phyloP scores from a whole-genome alignment of 2,888 invertebrate genomes.

The Leptothorax acervorum region DNA sequence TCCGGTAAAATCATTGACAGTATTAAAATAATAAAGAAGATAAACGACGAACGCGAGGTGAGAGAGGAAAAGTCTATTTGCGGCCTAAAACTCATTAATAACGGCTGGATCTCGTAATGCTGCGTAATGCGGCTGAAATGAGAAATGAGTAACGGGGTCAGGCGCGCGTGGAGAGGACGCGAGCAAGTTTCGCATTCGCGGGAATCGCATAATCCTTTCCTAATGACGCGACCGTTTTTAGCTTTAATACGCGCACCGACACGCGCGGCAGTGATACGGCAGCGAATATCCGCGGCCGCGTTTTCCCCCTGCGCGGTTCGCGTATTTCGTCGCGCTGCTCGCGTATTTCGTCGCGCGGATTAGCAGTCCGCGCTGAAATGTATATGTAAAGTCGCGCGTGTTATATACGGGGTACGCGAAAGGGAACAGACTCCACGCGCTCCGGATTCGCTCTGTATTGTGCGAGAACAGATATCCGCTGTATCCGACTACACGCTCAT shows the following conservation, averaged over 20 bases:
- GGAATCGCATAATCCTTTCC: conserved; percentile 75
- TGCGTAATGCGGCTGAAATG: conserved; percentile 72
- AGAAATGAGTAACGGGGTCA: conserved; percentile 73
- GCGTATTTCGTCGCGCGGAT: conserved; percentile 46
- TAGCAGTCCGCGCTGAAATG: conserved; percentile 43
- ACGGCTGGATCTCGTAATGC: conserved; percentile 70
- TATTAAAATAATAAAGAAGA: conserved; percentile 40
- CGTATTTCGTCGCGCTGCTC: conserved; percentile 33
- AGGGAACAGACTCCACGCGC: background rate
- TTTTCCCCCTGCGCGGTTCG: background rate
- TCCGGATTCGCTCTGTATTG: background rate
- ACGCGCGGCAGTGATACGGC: conserved; percentile 53
- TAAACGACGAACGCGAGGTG: background rate
- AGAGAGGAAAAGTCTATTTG: conserved; percentile 48
- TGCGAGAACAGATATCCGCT: background rate
- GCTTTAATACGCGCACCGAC: conserved; percentile 69
- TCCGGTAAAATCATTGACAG: conserved; percentile 5
- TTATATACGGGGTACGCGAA: background rate
- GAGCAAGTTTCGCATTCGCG: conserved; percentile 67
- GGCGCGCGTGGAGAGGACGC: conserved; percentile 54
- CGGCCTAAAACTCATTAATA: conserved; percentile 73
- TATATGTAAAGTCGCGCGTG: conserved; percentile 8
- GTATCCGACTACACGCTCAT: background rate
- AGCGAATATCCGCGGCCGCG: conserved; percentile 11
- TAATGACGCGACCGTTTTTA: conserved; percentile 78